These are phyloP conservation scores for Andricus curvator DNA, from an alignment of 2,888 invertebrate genomes.

Conservation along the genomic window DNA sequence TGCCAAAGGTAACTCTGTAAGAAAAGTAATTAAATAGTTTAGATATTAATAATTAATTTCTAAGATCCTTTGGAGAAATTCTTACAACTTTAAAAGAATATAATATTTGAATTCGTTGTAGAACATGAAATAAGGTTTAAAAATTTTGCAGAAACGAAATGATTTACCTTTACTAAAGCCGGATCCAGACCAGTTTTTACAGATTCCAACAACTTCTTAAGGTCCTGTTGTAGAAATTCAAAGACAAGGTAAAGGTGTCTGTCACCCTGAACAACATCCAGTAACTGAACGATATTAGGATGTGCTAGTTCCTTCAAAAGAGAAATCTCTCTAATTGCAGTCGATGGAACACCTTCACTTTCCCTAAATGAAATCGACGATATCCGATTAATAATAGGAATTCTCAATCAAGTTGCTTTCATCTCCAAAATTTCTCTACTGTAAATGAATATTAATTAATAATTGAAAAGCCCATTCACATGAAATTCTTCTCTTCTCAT, in stretches of 20 bases:
- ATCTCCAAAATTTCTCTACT: background rate
- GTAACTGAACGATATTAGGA: constrained; percentile 92
- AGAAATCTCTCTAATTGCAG: constrained; percentile 97
- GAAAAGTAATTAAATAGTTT: constrained; percentile 35
- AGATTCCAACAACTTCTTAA: constrained; percentile 92
- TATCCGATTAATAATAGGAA: constrained; percentile 14
- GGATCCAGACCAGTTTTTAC: constrained; percentile 82
- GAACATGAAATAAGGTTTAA: background rate
- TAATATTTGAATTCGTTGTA: background rate
- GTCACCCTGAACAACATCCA: constrained; percentile 93
- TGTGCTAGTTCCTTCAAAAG: constrained; percentile 94
- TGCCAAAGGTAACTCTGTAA: constrained; percentile 89
- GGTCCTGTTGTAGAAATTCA: constrained; percentile 95
- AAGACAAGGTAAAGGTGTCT: constrained; percentile 95
- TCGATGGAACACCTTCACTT: constrained; percentile 98
- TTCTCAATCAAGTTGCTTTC: background rate
- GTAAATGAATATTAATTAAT: background rate
- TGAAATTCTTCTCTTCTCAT: too few relatives aligned
- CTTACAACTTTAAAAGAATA: background rate
- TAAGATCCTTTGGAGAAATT: background rate
- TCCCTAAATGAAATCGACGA: constrained; percentile 82
- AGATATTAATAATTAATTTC: constrained; percentile 18
- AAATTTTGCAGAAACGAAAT: background rate
- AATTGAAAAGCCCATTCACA: background rate
- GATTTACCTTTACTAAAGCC: constrained; percentile 84